Evolutionary conservation across 2,113 vertebrate species (phyloP), one percentile per base, ranked within the genome.

Genomic region (Nicator chloris): DNA sequence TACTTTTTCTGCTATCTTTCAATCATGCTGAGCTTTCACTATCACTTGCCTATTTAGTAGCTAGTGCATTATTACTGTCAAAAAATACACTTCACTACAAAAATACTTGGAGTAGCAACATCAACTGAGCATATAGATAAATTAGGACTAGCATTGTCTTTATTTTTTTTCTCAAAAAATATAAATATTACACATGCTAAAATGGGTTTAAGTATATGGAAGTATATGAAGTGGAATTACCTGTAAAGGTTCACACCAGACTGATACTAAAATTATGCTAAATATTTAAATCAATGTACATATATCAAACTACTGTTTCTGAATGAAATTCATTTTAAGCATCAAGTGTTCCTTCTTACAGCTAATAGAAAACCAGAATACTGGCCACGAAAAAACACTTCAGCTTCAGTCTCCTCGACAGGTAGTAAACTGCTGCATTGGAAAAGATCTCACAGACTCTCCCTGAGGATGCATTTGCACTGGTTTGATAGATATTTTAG

Each of bases 241-340:
- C 56, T 65, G n/a, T 45, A 63, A 57, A 45, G 18, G 56, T 78
- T 93, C 35, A 16, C 49, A 81, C 19, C 68, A 54, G 77, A 19
- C 60, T 84, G 71, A 91, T 23, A 60, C 79, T 81, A 89, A 82
- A 57, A 96, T 76, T 73, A 96, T 80, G 82, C 75, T 83, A 95
- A 95, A 95, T 95, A 95, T 93, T 97, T 85, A 96, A 96, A 92
- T 97, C 50, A 90, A 88, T 95, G 91, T 49, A 70, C 90, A 89
- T 96, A 83, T 81, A 78, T 91, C 69, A 93, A 93, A 86, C 31
- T 75, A 54, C 30, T 75, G 78, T 77, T 93, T 86, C 53, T 79
- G 90, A 65, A 95, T 70, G 13, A 86, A 93, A 96, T 86, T 96
- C 44, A 86, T 87, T 92, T 86, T 91, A 92, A 89, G 86, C 85